phyloP scores from a whole-genome alignment of 2,113 vertebrate species.

The Mola mola region DNA sequence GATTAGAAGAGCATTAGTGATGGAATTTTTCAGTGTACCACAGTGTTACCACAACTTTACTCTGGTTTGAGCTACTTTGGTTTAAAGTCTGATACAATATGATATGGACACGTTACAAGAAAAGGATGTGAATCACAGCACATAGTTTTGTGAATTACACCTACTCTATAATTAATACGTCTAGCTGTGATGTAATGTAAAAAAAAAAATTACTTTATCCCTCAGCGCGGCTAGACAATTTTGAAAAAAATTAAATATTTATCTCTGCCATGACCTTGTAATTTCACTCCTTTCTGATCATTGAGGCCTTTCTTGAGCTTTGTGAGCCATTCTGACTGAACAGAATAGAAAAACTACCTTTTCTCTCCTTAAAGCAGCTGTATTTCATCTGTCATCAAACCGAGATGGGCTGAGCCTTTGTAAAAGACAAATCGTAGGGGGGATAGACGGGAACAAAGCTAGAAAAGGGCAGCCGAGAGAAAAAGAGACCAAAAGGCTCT shows the following conservation, averaged over 20 bases:
- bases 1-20: no score
- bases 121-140: no score
- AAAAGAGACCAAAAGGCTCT: slow-evolving; percentile 33
- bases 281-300: slow-evolving; percentile 36
- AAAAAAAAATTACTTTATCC: neutral
- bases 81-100: no score
- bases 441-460: slow-evolving; percentile 27
- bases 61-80: no score
- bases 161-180: slow-evolving; percentile 44
- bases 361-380: slow-evolving; percentile 16
- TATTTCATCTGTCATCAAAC: slow-evolving; percentile 51
- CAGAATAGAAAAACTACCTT: slow-evolving; percentile 24
- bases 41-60: no score
- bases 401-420: slow-evolving; percentile 36
- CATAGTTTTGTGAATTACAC: slow-evolving; percentile 38
- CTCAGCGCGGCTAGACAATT: slow-evolving; percentile 7
- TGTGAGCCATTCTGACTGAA: slow-evolving; percentile 18
- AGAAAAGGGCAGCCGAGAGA: slow-evolving; percentile 30
- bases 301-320: slow-evolving; percentile 20
- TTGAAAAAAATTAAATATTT: slow-evolving; percentile 43
- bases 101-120: no score
- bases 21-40: no score
- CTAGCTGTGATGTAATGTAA: slow-evolving; percentile 18
- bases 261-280: slow-evolving; percentile 33
- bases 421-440: slow-evolving; percentile 33